Conservation (phyloP, 2,888 invertebrate species). For the Macaria notata region DNA sequence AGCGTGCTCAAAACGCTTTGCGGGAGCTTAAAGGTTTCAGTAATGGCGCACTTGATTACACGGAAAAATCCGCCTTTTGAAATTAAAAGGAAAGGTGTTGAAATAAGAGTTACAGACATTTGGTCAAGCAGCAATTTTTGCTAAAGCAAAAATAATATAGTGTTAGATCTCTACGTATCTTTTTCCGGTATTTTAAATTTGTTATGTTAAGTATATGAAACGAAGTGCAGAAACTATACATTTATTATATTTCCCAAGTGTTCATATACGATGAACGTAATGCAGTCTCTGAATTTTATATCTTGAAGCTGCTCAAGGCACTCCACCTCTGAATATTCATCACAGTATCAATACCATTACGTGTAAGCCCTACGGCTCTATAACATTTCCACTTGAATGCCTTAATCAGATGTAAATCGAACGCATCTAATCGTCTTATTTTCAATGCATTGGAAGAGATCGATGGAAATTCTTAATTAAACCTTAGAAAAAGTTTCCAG, state of each 20-base stretch:
- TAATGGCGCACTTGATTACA: slow-evolving; percentile 19
- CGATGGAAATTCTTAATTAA: slow-evolving; percentile 32
- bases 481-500: slow-evolving; percentile 27
- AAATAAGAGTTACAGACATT: slow-evolving; percentile 2
- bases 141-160: too few species aligned
- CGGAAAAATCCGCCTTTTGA: slow-evolving; percentile 16
- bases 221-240: too few species aligned
- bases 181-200: too few species aligned
- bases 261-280: background rate
- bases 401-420: slow-evolving; percentile 28
- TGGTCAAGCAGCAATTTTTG: slow-evolving; percentile 2
- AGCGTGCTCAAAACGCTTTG: slow-evolving; percentile 20
- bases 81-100: slow-evolving; percentile 7
- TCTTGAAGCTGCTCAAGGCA: slow-evolving; percentile 5
- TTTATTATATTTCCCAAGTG: too few species aligned
- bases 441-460: slow-evolving; percentile 19
- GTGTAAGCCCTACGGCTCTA: slow-evolving; percentile 22
- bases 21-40: slow-evolving; percentile 19
- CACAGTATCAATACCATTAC: slow-evolving; percentile 23
- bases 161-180: too few species aligned
- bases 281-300: slow-evolving; percentile 14
- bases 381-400: slow-evolving; percentile 26
- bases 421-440: slow-evolving; percentile 23
- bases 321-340: slow-evolving; percentile 22
- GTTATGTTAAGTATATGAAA: too few species aligned